These are phyloP conservation scores for Cataglyphis rosenhaueri DNA, from an alignment of 2,888 invertebrate genomes.

Conservation along the genomic window DNA sequence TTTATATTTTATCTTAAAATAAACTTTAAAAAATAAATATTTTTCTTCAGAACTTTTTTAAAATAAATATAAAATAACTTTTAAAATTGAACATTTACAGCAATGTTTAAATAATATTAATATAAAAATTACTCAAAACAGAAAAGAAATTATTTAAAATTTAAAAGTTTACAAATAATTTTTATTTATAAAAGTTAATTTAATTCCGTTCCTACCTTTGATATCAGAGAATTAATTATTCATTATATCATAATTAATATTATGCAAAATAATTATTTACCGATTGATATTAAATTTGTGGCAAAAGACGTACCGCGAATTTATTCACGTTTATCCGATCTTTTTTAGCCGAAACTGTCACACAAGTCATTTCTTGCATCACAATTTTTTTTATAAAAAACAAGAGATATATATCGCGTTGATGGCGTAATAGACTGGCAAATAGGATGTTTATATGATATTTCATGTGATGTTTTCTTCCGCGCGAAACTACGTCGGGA, in stretches of 20 bases:
- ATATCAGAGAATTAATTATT: constrained; percentile 4
- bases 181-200: no score
- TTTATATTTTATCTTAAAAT: no score
- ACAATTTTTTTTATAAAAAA: neutral
- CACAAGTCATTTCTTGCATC: neutral
- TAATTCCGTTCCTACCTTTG: no score
- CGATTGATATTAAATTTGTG: neutral
- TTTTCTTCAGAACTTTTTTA: no score
- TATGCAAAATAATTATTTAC: neutral
- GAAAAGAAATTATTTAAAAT: no score
- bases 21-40: no score
- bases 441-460: constrained; percentile 21
- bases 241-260: constrained; percentile 3
- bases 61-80: no score
- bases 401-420: neutral
- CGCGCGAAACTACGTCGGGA: neutral
- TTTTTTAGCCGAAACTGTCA: neutral
- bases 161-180: no score
- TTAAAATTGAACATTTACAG: no score
- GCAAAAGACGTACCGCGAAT: neutral
- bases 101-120: no score
- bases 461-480: neutral
- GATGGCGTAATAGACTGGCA: neutral
- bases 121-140: no score
- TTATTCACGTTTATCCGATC: neutral